A percentile compares a stretch with the other conserved stretches of the same genome.
Evolutionary conservation across 2,113 vertebrate genomes (phyloP).

Genomic region (Meleagris gallopavo): DNA sequence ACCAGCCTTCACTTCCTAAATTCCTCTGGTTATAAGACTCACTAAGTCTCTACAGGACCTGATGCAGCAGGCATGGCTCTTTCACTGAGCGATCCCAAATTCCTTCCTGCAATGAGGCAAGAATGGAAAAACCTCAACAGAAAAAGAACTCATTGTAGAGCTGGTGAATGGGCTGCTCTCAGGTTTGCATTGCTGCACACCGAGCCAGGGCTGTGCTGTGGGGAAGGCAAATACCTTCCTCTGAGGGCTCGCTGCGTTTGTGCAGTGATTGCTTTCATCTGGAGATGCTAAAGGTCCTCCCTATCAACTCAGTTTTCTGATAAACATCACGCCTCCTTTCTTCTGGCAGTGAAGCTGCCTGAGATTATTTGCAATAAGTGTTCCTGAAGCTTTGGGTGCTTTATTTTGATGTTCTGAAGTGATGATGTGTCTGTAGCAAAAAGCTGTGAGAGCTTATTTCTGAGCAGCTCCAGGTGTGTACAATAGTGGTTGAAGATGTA

Average conservation of each 20-base stretch:
- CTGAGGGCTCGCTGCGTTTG: neutral
- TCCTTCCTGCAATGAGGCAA: neutral
- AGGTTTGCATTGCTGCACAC: neutral
- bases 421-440: neutral
- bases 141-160: neutral
- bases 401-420: neutral
- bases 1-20: neutral
- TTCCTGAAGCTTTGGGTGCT: conserved; percentile 5
- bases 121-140: neutral
- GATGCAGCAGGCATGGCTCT: neutral
- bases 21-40: conserved; percentile 12
- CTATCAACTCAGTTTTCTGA: neutral
- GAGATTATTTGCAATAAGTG: conserved; percentile 38
- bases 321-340: neutral
- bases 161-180: neutral
- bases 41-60: neutral
- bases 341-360: neutral
- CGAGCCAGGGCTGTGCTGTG: neutral
- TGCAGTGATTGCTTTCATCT: neutral
- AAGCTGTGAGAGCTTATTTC: neutral
- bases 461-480: conserved; percentile 30
- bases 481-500: neutral
- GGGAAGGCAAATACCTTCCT: neutral
- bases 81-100: neutral
- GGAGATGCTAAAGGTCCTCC: neutral